Evolutionary conservation across 37 sponge, comb jelly and placozoan species (phyloP).

Genomic region (Aplysina aerophoba): DNA sequence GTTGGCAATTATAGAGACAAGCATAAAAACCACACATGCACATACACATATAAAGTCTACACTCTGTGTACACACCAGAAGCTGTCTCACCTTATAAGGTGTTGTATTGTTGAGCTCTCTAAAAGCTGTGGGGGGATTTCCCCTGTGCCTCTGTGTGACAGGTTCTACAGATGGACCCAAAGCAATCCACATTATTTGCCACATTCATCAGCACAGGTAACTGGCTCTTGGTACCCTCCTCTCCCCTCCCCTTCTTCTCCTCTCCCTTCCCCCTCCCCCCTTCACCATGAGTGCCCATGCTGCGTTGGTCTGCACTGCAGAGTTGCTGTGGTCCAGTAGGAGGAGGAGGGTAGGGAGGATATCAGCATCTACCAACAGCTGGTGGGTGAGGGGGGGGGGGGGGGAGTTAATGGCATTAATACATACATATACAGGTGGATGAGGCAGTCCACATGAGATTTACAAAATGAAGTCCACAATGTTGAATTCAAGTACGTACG

Average conservation of each 20-base stretch:
- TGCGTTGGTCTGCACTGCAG: not conserved
- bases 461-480: too few species aligned
- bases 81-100: not conserved
- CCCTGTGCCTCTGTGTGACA: not conserved
- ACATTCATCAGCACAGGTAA: too few species aligned
- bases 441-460: too few species aligned
- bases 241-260: not conserved
- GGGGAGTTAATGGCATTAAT: too few species aligned
- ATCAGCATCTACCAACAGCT: constrained; percentile 14
- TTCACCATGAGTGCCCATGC: constrained; percentile 24
- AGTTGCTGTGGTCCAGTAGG: not conserved
- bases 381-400: not conserved
- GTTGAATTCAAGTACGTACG: too few species aligned
- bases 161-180: too few species aligned
- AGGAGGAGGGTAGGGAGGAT: not conserved
- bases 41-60: not conserved
- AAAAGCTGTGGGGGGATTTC: not conserved
- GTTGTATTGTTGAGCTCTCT: not conserved
- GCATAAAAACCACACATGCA: too few species aligned
- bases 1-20: too few species aligned
- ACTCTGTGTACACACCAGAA: not conserved
- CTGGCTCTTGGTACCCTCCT: too few species aligned
- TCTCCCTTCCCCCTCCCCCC: not conserved
- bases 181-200: too few species aligned
- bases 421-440: too few species aligned